Conservation (phyloP, 2,797 vertebrate species). For the Enteromius afrohamiltoni region DNA sequence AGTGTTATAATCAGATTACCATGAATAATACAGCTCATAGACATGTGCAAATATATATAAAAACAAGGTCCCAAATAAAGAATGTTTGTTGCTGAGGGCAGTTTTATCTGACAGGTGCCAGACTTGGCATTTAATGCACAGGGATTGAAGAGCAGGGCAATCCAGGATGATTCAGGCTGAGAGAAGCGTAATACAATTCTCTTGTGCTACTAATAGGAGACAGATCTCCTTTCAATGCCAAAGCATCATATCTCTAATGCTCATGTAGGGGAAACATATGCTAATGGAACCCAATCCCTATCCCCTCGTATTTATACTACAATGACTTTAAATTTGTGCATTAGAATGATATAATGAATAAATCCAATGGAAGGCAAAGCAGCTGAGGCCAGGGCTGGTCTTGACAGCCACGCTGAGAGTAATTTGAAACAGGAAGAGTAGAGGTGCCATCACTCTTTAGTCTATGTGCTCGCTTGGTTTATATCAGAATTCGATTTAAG, state of each 20-base stretch:
- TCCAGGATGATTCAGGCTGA: slow-evolving; percentile 52
- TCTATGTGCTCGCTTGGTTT: slow-evolving; percentile 38
- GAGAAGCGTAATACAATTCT: slow-evolving; percentile 60
- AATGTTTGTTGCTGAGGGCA: slow-evolving; percentile 42
- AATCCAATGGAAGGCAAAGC: slow-evolving; percentile 57
- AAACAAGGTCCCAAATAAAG: slow-evolving; percentile 47
- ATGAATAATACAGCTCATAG: slow-evolving; percentile 42
- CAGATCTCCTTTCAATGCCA: slow-evolving; percentile 58
- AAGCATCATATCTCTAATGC: slow-evolving; percentile 60
- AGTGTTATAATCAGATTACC: slow-evolving; percentile 50
- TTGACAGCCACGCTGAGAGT: slow-evolving; percentile 19
- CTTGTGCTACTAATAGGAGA: slow-evolving; percentile 58
- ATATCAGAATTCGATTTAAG: slow-evolving; percentile 39
- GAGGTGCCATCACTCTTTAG: slow-evolving; percentile 53
- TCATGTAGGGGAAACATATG: slow-evolving; percentile 60
- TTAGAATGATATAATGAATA: slow-evolving; percentile 61
- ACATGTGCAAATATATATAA: slow-evolving; percentile 44
- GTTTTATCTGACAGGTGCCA: slow-evolving; percentile 58
- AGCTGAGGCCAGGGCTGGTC: slow-evolving; percentile 53
- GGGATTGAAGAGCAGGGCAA: slow-evolving; percentile 46
- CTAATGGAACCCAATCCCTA: slow-evolving; percentile 63
- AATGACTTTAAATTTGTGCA: slow-evolving; percentile 65
- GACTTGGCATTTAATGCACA: slow-evolving; percentile 49
- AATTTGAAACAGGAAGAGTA: slow-evolving; percentile 42
- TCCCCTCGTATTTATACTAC: slow-evolving; percentile 61